These are phyloP conservation scores for Pseudomyrmex cubaensis DNA, from an alignment of 1,140 invertebrate species.

Conservation along the genomic window DNA sequence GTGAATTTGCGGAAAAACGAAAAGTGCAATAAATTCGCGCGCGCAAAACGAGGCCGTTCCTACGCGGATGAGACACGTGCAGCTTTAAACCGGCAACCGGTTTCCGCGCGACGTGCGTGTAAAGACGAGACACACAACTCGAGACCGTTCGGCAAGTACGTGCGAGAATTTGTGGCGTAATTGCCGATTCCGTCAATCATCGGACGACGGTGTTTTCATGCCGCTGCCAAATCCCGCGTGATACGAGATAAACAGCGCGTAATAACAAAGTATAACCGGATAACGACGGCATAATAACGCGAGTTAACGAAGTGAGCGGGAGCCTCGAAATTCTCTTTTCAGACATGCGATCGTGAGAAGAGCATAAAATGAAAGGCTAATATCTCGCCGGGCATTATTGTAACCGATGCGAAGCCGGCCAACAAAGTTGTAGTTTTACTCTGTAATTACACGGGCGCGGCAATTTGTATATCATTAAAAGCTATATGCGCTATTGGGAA, in stretches of 20 bases:
- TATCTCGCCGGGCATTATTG: conserved; percentile 63
- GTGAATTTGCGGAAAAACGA: conserved; percentile 51
- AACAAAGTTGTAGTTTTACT: conserved; percentile 60
- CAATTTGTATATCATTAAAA: conserved; percentile 59
- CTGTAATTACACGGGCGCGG: conserved; percentile 48
- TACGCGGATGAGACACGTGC: conserved; percentile 63
- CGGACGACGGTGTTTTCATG: conserved; percentile 57
- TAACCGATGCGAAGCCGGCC: conserved; percentile 60
- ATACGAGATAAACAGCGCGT: conserved; percentile 62
- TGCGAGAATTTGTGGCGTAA: conserved; percentile 72
- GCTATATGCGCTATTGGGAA: conserved; percentile 32
- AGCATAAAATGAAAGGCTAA: conserved; percentile 53
- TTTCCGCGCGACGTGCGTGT: conserved; percentile 71
- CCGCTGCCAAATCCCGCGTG: conserved; percentile 55
- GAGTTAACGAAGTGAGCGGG: conserved; percentile 66
- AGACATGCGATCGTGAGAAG: conserved; percentile 61
- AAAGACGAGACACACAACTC: conserved; percentile 53
- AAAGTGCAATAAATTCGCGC: conserved; percentile 36
- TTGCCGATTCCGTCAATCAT: conserved; percentile 75
- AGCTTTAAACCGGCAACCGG: conserved; percentile 75
- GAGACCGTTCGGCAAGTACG: conserved; percentile 74
- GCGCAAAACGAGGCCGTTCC: conserved; percentile 61
- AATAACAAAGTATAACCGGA: conserved; percentile 71
- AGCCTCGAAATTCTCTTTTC: conserved; percentile 47
- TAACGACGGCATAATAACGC: conserved; percentile 71